A percentile compares a stretch with the other conserved stretches of the same genome.
phyloP scores from a whole-genome alignment of 2,888 invertebrate species.

The Masnerella sp. region DNA sequence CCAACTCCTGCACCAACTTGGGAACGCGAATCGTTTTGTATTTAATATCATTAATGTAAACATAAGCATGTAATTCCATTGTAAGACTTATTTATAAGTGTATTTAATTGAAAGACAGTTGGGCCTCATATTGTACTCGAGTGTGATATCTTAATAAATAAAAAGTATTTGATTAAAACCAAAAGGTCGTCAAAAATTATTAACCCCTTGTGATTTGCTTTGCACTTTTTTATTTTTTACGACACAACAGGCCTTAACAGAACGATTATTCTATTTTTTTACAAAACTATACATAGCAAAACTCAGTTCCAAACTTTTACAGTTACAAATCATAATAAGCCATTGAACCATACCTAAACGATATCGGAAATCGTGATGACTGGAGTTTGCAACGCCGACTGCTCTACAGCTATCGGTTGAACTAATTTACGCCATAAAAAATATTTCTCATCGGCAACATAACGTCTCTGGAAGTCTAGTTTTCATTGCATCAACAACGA shows the following conservation, averaged over 20 bases:
- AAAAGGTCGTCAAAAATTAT: neutral
- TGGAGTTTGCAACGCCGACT: conserved; percentile 30
- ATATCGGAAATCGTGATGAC: conserved; percentile 29
- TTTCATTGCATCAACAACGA: conserved; percentile 24
- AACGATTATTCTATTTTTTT: conserved; percentile 47
- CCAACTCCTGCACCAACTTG: too few relatives aligned
- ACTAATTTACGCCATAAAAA: conserved; percentile 15
- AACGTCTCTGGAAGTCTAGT: conserved; percentile 16
- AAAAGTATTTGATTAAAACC: conserved; percentile 38
- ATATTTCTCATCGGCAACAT: conserved; percentile 20
- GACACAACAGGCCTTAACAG: conserved; percentile 52
- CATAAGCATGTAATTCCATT: conserved; percentile 46
- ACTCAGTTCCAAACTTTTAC: conserved; percentile 20
- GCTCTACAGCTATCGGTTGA: conserved; percentile 4
- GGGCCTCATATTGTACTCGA: conserved; percentile 55
- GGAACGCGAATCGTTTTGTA: conserved; percentile 52
- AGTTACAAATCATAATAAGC: conserved; percentile 46
- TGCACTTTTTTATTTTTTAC: conserved; percentile 46
- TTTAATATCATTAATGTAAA: conserved; percentile 60
- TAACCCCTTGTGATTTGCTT: too few relatives aligned
- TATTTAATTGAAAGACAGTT: conserved; percentile 62
- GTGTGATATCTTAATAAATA: conserved; percentile 57
- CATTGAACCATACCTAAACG: conserved; percentile 21
- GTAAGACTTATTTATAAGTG: conserved; percentile 57
- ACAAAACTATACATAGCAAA: conserved; percentile 56